Evolutionary conservation across 1,140 invertebrate species (phyloP).

Genomic region (Drosophila neocordata): DNA sequence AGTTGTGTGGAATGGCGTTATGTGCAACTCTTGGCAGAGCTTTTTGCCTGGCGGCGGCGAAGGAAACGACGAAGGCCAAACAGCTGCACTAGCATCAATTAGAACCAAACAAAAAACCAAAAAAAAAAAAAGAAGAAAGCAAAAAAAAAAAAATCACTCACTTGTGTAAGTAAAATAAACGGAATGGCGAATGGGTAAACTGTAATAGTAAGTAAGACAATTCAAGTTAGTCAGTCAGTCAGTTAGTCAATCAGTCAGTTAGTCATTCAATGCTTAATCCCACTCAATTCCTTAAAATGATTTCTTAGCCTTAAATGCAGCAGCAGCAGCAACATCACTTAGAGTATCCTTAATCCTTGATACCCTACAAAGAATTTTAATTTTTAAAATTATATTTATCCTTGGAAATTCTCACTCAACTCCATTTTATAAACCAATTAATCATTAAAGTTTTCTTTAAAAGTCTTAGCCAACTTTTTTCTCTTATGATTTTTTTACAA

Average conservation of each 20-base stretch:
- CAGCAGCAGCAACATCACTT: slow-evolving; percentile 22
- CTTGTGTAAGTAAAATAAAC: slow-evolving; percentile 19
- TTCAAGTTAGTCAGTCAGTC: slow-evolving; percentile 35
- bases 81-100: slow-evolving; percentile 23
- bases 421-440: too few species aligned
- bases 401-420: too few species aligned
- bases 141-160: slow-evolving; percentile 18
- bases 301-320: slow-evolving; percentile 65
- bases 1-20: slow-evolving; percentile 69
- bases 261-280: slow-evolving; percentile 28
- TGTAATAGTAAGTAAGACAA: slow-evolving; percentile 46
- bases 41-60: slow-evolving; percentile 57
- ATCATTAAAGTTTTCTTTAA: too few species aligned
- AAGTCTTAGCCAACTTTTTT: too few species aligned
- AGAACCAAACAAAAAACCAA: neutral
- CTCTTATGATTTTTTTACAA: too few species aligned
- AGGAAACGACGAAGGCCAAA: slow-evolving; percentile 62
- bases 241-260: slow-evolving; percentile 14
- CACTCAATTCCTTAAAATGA: slow-evolving; percentile 27
- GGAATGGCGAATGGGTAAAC: slow-evolving; percentile 1
- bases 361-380: too few species aligned
- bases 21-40: slow-evolving; percentile 39
- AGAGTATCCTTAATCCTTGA: too few species aligned
- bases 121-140: neutral
- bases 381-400: too few species aligned